Percentiles rank a stretch among this genome's conserved stretches.
Evolutionary conservation across 1,140 invertebrate genomes (phyloP).

Genomic region (Leguminivora glycinivorella): DNA sequence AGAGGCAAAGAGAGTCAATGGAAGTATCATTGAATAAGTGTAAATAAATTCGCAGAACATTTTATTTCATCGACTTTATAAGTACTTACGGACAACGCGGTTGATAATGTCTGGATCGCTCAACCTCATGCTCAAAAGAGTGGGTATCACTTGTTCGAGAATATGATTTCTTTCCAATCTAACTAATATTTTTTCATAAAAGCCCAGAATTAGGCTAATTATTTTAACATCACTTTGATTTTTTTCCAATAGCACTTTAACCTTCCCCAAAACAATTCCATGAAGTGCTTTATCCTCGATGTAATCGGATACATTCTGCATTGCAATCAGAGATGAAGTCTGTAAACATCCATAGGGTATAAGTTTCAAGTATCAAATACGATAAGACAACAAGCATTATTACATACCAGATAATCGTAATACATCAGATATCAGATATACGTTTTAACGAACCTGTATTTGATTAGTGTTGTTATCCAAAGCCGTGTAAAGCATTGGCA

Average conservation of each 20-base stretch:
- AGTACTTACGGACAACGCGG: conserved; percentile 91
- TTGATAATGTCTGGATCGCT: conserved; percentile 91
- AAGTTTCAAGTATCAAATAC: background rate
- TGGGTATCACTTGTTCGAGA: conserved; percentile 94
- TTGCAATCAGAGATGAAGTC: conserved; percentile 94
- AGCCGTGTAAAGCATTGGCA: conserved; percentile 93
- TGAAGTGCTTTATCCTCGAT: conserved; percentile 91
- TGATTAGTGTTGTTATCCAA: conserved; percentile 95
- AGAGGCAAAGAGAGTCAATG: background rate
- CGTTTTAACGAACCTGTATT: conserved; percentile 86
- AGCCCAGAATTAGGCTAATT: conserved; percentile 87
- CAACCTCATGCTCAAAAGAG: conserved; percentile 92
- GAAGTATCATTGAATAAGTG: background rate
- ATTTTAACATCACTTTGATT: conserved; percentile 89
- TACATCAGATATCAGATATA: too few species aligned
- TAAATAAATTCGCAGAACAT: conserved; percentile 9
- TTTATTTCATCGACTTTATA: background rate
- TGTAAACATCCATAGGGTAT: conserved; percentile 64
- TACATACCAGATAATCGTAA: too few species aligned
- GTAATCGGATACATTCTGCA: conserved; percentile 91
- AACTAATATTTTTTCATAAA: conserved; percentile 88
- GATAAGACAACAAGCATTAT: background rate
- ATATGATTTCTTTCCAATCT: conserved; percentile 92
- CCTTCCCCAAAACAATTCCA: conserved; percentile 91
- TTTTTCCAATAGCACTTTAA: conserved; percentile 92